Conservation (phyloP, 1,140 invertebrate genomes). For the Lanistes nyassanus region DNA sequence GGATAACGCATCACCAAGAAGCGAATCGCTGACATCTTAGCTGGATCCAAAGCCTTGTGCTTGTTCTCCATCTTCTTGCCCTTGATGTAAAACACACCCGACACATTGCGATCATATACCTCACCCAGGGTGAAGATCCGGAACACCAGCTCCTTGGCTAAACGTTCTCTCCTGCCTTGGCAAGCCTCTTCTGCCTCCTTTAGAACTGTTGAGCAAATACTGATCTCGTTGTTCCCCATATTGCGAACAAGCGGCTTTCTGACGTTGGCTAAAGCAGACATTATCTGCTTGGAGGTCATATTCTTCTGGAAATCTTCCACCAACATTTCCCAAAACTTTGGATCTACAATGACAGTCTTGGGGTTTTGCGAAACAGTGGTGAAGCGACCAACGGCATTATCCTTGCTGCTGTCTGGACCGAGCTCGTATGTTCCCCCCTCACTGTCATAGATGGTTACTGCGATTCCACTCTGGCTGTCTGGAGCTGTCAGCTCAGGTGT, state of each 20-base stretch:
- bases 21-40: conserved; percentile 38
- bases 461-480: conserved; percentile 35
- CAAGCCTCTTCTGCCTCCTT: conserved; percentile 37
- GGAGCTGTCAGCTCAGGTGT: conserved; percentile 18
- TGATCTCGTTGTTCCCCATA: conserved; percentile 36
- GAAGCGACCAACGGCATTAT: conserved; percentile 27
- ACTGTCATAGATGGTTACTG: conserved; percentile 35
- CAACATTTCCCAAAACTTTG: conserved; percentile 38
- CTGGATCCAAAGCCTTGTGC: conserved; percentile 34
- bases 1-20: conserved; percentile 38
- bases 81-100: conserved; percentile 42
- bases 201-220: conserved; percentile 36
- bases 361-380: conserved; percentile 30
- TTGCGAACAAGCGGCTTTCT: conserved; percentile 31
- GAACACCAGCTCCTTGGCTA: conserved; percentile 38
- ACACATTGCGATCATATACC: conserved; percentile 38
- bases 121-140: conserved; percentile 36
- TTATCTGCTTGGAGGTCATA: conserved; percentile 37
- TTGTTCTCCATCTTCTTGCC: conserved; percentile 53
- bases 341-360: conserved; percentile 37
- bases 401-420: conserved; percentile 35
- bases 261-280: conserved; percentile 31
- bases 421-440: conserved; percentile 31
- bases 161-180: conserved; percentile 32
- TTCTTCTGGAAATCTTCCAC: conserved; percentile 41